Base-by-base conservation (phyloP, 2,797 vertebrate genomes). In the Acanthurus tractus region DNA sequence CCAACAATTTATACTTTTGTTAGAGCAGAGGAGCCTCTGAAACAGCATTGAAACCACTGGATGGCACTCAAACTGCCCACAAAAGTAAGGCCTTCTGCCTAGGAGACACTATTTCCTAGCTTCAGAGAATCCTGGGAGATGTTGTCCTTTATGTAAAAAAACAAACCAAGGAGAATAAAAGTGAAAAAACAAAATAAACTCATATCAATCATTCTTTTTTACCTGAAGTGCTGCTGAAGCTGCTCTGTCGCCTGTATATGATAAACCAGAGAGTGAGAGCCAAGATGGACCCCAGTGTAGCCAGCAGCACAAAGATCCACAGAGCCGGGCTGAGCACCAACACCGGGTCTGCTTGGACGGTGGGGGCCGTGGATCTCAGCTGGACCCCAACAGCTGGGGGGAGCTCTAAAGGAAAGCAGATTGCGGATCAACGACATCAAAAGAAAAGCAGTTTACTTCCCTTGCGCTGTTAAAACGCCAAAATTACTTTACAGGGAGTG, bases 201-300 rank as follows among this genome's bases (percentile, higher is more conserved):
- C 1, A 25, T 3, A 25, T 7, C 2, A 45, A 50, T 22, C 10
- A 45, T 17, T 6, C 6, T 34, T 14, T 3, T 46, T 82, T 83
- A 94, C 94, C 93, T 23, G 89, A 34, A 34, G 18, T 59, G 23
- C 38, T 81, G 44, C 55, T 59, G 67, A 3, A 52, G 23, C 83
- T 77, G 22, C 1, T 69, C 55, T 89, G 88, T 15, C 63, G 64
- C 82, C 63, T 93, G 86, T 79, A 94, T 20, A 95, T 88, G 76
- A 93, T 45, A 52, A 91, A 61, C 93, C 94, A 95, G 17, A 95
- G 67, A 22, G 62, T 65, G 62, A 95, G 78, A 36, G 81, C 82
- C 79, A 95, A 3, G 52, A 93, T 18, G 42, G 90, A 92, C 1
- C 87, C 89, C 64, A 88, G 34, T 0, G 54, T 73, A n/a, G 75